phyloP scores from a whole-genome alignment of 2,113 vertebrate genomes.

The Nibea albiflora region DNA sequence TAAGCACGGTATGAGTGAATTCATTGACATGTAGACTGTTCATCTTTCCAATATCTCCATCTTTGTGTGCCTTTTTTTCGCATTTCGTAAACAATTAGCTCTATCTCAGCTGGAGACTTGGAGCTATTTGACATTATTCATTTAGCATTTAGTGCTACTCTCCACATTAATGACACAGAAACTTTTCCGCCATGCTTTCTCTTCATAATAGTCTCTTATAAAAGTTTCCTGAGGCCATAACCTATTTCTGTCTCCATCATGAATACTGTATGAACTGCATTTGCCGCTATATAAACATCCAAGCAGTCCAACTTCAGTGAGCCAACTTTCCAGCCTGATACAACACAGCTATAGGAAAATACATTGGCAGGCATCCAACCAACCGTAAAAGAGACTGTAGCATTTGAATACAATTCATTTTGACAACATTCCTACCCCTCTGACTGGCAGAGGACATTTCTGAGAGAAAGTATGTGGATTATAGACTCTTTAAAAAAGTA shows the following conservation, averaged over 20 bases:
- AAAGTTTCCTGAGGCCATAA: conserved; percentile 71
- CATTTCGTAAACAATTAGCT: not conserved
- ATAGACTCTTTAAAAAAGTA: conserved; percentile 1
- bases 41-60: not conserved
- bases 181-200: conserved; percentile 39
- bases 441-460: conserved; percentile 44
- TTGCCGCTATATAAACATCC: conserved; percentile 77
- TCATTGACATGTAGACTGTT: not conserved
- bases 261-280: conserved; percentile 77
- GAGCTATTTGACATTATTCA: conserved; percentile 10
- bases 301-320: conserved; percentile 61
- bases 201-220: conserved; percentile 54
- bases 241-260: conserved; percentile 78
- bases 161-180: conserved; percentile 12
- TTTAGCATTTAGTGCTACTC: conserved; percentile 21
- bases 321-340: conserved; percentile 76
- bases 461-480: conserved; percentile 16
- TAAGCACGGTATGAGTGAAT: not conserved
- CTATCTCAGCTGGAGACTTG: not conserved
- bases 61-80: not conserved
- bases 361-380: conserved; percentile 64
- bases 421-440: conserved; percentile 70
- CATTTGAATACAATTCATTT: conserved; percentile 71
- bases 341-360: conserved; percentile 74
- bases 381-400: conserved; percentile 55